phyloP scores from a whole-genome alignment of 2,113 vertebrate genomes.

The Sphyrna mokarran region DNA sequence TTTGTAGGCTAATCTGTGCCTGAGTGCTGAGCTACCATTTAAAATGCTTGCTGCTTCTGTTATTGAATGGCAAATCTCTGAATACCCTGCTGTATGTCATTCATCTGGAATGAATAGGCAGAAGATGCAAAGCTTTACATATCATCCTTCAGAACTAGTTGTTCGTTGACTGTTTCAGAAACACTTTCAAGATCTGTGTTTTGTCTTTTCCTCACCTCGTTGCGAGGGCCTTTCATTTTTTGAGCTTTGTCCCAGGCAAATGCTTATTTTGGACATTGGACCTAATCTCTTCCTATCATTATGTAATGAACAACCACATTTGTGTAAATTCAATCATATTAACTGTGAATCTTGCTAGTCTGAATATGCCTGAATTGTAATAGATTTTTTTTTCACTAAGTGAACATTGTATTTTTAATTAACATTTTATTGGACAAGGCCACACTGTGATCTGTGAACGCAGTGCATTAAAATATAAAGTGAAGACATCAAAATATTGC shows the following conservation, averaged over 20 bases:
- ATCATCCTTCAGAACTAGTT: not conserved
- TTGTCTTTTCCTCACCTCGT: not conserved
- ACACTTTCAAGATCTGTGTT: slow-evolving; percentile 6
- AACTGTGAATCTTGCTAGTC: not conserved
- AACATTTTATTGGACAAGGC: not conserved
- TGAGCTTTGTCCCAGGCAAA: not conserved
- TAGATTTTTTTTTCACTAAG: not conserved
- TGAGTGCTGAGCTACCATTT: slow-evolving; percentile 25
- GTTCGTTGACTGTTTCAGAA: not conserved
- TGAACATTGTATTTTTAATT: not conserved
- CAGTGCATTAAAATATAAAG: not conserved
- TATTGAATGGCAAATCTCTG: slow-evolving; percentile 25
- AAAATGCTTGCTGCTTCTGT: slow-evolving; percentile 20
- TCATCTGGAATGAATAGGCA: slow-evolving; percentile 11
- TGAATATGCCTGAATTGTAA: not conserved
- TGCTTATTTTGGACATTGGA: slow-evolving; percentile 4
- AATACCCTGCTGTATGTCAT: slow-evolving; percentile 32
- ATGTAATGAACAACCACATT: too few species aligned
- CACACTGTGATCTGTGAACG: not conserved
- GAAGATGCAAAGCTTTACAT: slow-evolving; percentile 28
- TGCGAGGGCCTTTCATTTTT: not conserved
- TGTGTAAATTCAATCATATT: not conserved
- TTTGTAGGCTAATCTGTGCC: slow-evolving; percentile 32
- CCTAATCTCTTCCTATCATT: not conserved
- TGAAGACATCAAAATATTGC: not conserved